These are phyloP conservation scores for Pampus argenteus DNA, from an alignment of 2,797 vertebrate genomes.

Conservation along the genomic window DNA sequence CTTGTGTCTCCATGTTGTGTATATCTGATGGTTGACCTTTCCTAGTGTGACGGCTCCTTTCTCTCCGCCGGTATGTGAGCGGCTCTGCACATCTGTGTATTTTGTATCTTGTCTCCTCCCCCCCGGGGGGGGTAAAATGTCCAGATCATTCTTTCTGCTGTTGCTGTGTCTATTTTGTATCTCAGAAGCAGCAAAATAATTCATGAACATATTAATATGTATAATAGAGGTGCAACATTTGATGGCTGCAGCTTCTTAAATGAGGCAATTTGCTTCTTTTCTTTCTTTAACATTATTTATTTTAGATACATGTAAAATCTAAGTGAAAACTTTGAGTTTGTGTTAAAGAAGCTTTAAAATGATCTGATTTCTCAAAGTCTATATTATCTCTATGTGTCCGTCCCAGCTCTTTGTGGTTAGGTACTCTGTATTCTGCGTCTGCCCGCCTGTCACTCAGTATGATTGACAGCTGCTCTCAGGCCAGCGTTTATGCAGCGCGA, in stretches of 20 bases:
- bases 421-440: conserved; percentile 49
- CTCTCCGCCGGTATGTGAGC: conserved; percentile 69
- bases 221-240: no score
- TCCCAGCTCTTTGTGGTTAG: not conserved
- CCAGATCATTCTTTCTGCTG: conserved; percentile 61
- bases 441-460: conserved; percentile 82
- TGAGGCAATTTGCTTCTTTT: no score
- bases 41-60: conserved; percentile 81
- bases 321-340: not conserved
- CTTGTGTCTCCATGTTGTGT: conserved; percentile 74
- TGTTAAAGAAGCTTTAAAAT: conserved; percentile 1
- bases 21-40: conserved; percentile 87
- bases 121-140: conserved; percentile 55
- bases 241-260: no score
- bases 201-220: not conserved
- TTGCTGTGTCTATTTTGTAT: conserved; percentile 69
- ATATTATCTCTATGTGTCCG: not conserved
- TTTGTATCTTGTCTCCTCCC: conserved; percentile 58
- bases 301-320: not conserved
- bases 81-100: conserved; percentile 56
- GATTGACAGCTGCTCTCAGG: conserved; percentile 78
- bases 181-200: not conserved
- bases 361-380: not conserved
- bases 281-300: not conserved
- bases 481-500: conserved; percentile 67